Evolutionary conservation across 2,113 vertebrate genomes (phyloP), one percentile per base, ranked within the genome.

Genomic region (Hippocampus guttulatus): DNA sequence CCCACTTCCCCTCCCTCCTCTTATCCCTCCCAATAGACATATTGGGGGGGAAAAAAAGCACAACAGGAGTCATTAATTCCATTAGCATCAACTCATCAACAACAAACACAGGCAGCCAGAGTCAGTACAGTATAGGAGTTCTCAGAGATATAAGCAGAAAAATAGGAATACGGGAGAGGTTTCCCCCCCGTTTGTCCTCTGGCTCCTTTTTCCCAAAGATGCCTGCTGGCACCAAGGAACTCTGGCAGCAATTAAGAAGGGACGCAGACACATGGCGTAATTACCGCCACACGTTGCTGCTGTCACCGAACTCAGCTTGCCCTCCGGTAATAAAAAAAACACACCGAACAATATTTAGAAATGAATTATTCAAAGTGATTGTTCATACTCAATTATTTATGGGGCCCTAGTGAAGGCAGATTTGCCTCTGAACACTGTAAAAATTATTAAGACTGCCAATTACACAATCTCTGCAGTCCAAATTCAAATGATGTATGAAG

Each of bases 291-390:
- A 87, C 84, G 82, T 80, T 86, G 85, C 89, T 85, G 88, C 89
- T 90, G 90, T 92, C 90, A 89, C 88, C 84, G 87, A 90, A 88
- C 88, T 86, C 81, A 77, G 85, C 84, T 86, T 87, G 88, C 90
- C 90, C 85, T 84, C 80, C 81, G 88, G 91, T 89, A 84, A 89
- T 91, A 88, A 90, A 88, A 81, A 89, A 86, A 89, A 90, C 79
- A 85, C 85, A 84, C 85, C 83, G 87, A 91, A 89, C 87, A 90
- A 92, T 90, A 91, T 91, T 91, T 91, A 88, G 88, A 91, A 89
- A 92, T 92, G 81, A 91, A 91, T 91, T 87, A 92, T 91, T 91
- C 88, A 92, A 88, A 90, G 84, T 92, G 88, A 92, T 91, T 91
- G 90, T 91, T 91, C 72, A 81, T 80, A 83, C 85, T 91, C 84